Evolutionary conservation across 1,140 invertebrate species (phyloP).

Genomic region (Drosophila chauvacae): DNA sequence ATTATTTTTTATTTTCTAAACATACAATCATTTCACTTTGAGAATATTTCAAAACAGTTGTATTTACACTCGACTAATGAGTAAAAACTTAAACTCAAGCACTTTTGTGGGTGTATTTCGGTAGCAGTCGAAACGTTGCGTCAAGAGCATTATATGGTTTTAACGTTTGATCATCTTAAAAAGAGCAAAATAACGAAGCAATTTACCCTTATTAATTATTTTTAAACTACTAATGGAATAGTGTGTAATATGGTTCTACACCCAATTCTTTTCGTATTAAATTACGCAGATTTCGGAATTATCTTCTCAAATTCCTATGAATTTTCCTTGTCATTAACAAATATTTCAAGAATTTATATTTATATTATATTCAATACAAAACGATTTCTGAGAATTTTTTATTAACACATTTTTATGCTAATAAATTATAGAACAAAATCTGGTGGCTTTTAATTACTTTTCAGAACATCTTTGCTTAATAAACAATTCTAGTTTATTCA

Average conservation of each 20-base stretch:
- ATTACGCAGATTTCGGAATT: no score
- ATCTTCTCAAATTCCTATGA: neutral
- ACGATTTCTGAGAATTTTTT: neutral
- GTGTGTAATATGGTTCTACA: no score
- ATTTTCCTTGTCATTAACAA: neutral
- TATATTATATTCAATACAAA: neutral
- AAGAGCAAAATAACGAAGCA: neutral
- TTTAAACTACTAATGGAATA: no score
- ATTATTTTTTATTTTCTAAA: neutral
- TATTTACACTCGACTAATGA: slow-evolving; percentile 6
- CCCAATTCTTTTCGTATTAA: neutral
- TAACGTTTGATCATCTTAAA: neutral
- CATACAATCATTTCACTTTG: neutral
- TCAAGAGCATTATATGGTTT: no score
- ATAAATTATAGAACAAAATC: no score
- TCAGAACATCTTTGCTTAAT: neutral
- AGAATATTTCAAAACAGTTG: slow-evolving; percentile 4
- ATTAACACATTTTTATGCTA: neutral
- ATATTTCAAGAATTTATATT: neutral
- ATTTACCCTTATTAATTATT: neutral
- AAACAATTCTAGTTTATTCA: neutral
- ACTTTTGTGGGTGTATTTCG: neutral
- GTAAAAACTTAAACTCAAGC: slow-evolving; percentile 1
- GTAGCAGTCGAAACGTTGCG: no score
- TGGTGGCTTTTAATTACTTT: neutral